Conservation (phyloP, 2,888 invertebrate species). For the Diploptera punctata region DNA sequence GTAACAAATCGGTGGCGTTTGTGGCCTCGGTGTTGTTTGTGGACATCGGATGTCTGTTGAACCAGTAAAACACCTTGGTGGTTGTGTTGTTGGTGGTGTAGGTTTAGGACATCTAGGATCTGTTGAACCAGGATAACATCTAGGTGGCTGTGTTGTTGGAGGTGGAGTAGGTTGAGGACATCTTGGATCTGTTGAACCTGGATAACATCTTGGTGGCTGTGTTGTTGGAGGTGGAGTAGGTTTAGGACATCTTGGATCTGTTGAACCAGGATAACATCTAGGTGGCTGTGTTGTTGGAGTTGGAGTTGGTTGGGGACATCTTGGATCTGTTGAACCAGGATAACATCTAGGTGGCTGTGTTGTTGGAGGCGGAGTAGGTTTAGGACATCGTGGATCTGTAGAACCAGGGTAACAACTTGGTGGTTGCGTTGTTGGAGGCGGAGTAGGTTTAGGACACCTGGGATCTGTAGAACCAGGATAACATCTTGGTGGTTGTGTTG, state of each 20-base stretch:
- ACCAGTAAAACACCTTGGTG: constrained; percentile 52
- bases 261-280: constrained; percentile 35
- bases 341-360: constrained; percentile 50
- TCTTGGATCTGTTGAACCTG: constrained; percentile 44
- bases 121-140: constrained; percentile 29
- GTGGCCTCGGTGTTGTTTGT: constrained; percentile 49
- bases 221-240: constrained; percentile 42
- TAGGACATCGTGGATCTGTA: constrained; percentile 40
- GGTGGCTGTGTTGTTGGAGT: constrained; percentile 4
- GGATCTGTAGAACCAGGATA: constrained; percentile 10
- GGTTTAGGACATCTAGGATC: constrained; percentile 47
- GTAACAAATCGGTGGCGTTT: constrained; percentile 40
- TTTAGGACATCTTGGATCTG: constrained; percentile 39
- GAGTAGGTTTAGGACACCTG: background rate
- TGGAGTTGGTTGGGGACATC: constrained; percentile 42
- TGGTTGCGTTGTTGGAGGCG: constrained; percentile 8
- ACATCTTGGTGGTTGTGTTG: background rate
- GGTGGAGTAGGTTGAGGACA: constrained; percentile 28
- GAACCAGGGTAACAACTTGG: constrained; percentile 35
- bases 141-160: constrained; percentile 21
- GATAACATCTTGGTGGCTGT: constrained; percentile 34
- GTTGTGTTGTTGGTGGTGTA: constrained; percentile 44
- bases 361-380: constrained; percentile 44
- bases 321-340: constrained; percentile 37
- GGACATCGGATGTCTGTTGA: constrained; percentile 50